Base-by-base conservation (phyloP, 2,888 invertebrate genomes). In the Spatulosminthurus flaviceps region DNA sequence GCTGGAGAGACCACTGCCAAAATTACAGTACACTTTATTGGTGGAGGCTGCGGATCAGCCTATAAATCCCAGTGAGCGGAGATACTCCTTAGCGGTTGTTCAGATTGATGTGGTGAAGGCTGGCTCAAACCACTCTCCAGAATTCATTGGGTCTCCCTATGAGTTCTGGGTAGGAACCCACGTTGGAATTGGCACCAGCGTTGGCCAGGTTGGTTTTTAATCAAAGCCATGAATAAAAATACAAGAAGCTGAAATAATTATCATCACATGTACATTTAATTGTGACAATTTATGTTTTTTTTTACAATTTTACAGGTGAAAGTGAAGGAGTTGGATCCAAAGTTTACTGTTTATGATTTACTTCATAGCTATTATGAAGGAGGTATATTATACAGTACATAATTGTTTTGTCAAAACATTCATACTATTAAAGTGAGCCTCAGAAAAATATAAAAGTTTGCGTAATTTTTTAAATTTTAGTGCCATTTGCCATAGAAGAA, bases 401-500 rank as follows among this genome's bases (percentile, higher is more conserved):
- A n/a, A n/a, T n/a, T n/a, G n/a, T n/a, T n/a, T 34, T 7, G 34
- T 34, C 34, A 34, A 61, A 28, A 42, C 13, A 7, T 21, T 22
- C 71, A 51, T 51, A 16, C 9, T 24, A 77, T 71, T 26, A 22
- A 72, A 4, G 16, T 19, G 4, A 4, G 34, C 34, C 34, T 9
- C 34, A 34, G 4, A 9, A 22, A 11, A 61, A 22, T n/a, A 13
- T 13, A 5, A 61, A 61, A 61, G 13, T 61, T 21, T 61, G 4
- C 4, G 13, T 61, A 61, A 61, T 21, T 2, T 61, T 21, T 2
- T 61, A 2, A 61, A 61, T 61, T 77, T 9, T 24, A 81, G 95
- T 95, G n/a, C 96, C 96, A 4, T 95, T 96, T 88, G 95, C 94
- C 2, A 94, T 96, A 28, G 95, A 95, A 88, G 95, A 95, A 87